Evolutionary conservation across 1,140 invertebrate genomes (phyloP), one percentile per base, ranked within the genome.

Genomic region (Zaprionus davidi): DNA sequence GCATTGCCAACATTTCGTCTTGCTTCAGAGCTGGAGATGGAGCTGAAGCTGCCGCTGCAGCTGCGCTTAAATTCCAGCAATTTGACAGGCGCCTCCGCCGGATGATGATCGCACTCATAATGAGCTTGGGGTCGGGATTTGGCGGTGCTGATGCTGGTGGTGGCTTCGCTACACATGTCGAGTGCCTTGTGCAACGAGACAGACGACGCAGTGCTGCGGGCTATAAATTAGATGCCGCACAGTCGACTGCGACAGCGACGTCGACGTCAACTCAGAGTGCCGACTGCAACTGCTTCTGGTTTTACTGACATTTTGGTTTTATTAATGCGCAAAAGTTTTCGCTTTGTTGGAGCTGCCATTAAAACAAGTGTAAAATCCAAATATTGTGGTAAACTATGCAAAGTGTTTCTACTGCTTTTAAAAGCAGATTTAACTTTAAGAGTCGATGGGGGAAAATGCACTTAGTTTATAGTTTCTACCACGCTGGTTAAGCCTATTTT

Each of bases 151-250:
- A 13, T 36, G 34, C 34, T 38, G 36, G 3, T 38, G 46, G 46
- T 51, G 17, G 46, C 46, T 24, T 24, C 46, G 46, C 46, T 51
- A 51, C 46, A 51, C 46, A 51, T 51, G 46, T 51, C 46, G 22
- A 51, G 46, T 51, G 46, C 46, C 46, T 51, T 24, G 46, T 51
- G 46, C 46, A 20, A 22, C 46, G 20, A 76, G 79, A 82, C 72
- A 70, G 72, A 66, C 68, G 76, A 63, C 68, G 83, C 79, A 86
- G 86, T 76, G 83, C 79, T 82, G 60, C 65, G 58, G 71, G 78
- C 77, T 64, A 87, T 83, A 80, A 86, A 87, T 87, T 86, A 86
- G 82, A 86, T 87, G 76, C 62, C 76, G 77, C 70, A 64, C 62
- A 57, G n/a, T 20, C 22, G 28, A 28, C 38, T n/a, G 15, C 38